phyloP scores from a whole-genome alignment of 2,113 vertebrate species.

The Herpetotheres cachinnans region DNA sequence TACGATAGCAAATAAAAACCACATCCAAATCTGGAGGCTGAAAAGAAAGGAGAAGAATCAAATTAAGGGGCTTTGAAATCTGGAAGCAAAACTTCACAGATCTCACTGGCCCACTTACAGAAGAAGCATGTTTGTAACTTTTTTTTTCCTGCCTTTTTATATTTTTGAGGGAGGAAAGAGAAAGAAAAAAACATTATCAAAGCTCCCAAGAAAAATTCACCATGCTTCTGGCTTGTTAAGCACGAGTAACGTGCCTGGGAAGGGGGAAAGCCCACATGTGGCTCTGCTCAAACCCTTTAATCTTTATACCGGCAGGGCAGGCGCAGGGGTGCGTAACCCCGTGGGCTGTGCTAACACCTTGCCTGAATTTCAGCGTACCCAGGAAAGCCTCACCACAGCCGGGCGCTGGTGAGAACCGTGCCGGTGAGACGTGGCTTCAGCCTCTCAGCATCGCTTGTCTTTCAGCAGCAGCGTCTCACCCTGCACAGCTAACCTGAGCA shows the following conservation, averaged over 20 bases:
- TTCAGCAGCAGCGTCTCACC: not conserved
- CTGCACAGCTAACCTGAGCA: not conserved
- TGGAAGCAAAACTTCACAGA: not conserved
- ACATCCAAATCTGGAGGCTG: not conserved
- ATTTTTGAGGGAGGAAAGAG: not conserved
- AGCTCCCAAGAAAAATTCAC: not conserved
- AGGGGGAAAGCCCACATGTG: not conserved
- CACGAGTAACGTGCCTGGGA: not conserved
- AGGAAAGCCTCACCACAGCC: not conserved
- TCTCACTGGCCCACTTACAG: not conserved
- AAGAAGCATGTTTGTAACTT: not conserved
- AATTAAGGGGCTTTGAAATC: constrained; percentile 9
- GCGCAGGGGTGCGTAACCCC: not conserved
- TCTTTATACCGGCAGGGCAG: not conserved
- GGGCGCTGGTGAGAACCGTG: not conserved
- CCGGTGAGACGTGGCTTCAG: not conserved
- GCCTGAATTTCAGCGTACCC: not conserved
- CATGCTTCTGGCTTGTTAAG: not conserved
- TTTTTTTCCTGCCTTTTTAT: constrained; percentile 4
- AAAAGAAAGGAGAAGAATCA: not conserved
- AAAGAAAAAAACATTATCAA: not conserved
- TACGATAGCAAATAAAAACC: not conserved
- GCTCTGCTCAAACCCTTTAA: not conserved
- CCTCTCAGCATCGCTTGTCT: not conserved
- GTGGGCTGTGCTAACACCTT: not conserved